Conservation (phyloP, 2,113 vertebrate species). For the Cacatua alba region DNA sequence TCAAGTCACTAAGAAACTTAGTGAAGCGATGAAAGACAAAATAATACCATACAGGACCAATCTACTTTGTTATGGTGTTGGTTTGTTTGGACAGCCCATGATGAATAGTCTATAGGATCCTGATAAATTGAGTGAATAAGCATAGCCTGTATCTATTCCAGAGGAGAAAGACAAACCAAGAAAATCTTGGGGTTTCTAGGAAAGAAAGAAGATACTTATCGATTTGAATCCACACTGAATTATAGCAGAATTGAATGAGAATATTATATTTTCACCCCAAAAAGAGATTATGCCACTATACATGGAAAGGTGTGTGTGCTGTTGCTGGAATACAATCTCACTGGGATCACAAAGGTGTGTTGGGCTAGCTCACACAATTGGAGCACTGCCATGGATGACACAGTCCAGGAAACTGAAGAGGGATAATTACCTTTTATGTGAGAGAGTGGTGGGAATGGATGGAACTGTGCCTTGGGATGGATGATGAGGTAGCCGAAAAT, state of each 20-base stretch:
- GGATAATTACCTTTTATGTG: not conserved
- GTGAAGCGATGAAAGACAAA: not conserved
- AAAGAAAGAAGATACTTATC: not conserved
- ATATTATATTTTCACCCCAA: rapidly evolving
- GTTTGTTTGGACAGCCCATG: not conserved
- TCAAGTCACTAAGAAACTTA: not conserved
- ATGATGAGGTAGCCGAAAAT: not conserved
- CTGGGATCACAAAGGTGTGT: not conserved
- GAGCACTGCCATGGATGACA: not conserved
- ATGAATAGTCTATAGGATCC: not conserved
- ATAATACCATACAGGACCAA: not conserved
- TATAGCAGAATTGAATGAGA: not conserved
- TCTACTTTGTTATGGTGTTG: not conserved
- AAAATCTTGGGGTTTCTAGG: not conserved
- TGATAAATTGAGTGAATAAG: not conserved
- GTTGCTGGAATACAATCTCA: not conserved
- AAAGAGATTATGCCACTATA: not conserved
- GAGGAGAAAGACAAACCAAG: not conserved
- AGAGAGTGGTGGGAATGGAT: not conserved
- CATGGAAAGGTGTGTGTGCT: not conserved
- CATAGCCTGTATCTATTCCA: not conserved
- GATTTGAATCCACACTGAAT: not conserved
- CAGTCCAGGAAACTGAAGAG: not conserved
- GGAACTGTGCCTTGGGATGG: not conserved
- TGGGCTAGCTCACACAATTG: not conserved